phyloP scores from a whole-genome alignment of 2,888 invertebrate genomes.

The Amblyjoppa fuscipennis region DNA sequence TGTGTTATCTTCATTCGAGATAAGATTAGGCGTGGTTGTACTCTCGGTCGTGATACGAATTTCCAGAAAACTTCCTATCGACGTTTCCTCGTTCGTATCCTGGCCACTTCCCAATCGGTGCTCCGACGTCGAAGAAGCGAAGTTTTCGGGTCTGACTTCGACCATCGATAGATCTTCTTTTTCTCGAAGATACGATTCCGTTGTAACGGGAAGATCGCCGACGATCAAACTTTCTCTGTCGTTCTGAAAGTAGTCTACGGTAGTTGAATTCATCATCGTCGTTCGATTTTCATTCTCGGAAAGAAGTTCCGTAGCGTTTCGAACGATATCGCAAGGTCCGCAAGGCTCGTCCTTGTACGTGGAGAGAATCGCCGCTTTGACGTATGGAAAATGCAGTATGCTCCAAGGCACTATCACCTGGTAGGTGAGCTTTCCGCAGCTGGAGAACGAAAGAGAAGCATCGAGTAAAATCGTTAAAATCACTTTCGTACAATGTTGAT shows the following conservation, averaged over 20 bases:
- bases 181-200: conserved; percentile 4
- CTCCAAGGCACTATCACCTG: conserved; percentile 84
- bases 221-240: background rate
- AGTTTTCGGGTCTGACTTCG: background rate
- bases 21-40: conserved; percentile 26
- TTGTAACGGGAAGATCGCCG: background rate
- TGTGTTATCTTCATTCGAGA: conserved; percentile 2
- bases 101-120: background rate
- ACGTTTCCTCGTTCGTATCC: conserved; percentile 2
- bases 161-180: background rate
- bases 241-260: background rate
- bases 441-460: conserved; percentile 57
- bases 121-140: background rate
- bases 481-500: background rate
- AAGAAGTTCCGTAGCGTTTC: background rate
- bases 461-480: background rate
- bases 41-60: conserved; percentile 1
- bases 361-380: conserved; percentile 83
- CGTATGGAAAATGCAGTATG: conserved; percentile 82
- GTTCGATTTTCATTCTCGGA: background rate
- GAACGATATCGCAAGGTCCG: conserved; percentile 77
- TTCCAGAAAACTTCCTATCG: conserved; percentile 10
- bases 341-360: conserved; percentile 83
- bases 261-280: background rate
- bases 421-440: conserved; percentile 82